Conservation (phyloP, 2,797 vertebrate genomes). For the Rhinoraja longicauda region DNA sequence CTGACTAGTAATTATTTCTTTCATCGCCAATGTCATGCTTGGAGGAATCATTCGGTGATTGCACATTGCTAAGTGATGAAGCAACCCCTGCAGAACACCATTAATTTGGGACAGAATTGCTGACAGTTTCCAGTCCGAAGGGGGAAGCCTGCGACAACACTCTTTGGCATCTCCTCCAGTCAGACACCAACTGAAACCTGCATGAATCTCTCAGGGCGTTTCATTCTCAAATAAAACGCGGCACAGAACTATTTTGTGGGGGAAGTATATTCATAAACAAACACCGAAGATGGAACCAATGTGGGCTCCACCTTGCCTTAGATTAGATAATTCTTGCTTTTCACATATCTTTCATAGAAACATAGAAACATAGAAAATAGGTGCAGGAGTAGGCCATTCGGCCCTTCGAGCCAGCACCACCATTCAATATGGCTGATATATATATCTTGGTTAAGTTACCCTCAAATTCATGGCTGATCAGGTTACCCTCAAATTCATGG, state of each 20-base stretch:
- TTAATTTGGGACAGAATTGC: background rate
- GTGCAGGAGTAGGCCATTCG: too few species aligned
- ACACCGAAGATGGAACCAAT: too few species aligned
- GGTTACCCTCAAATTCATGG: too few species aligned
- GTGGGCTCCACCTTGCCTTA: too few species aligned
- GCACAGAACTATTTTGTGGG: background rate
- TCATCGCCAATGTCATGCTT: slow-evolving; percentile 28
- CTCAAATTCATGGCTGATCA: too few species aligned
- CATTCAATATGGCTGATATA: too few species aligned
- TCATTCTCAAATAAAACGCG: background rate
- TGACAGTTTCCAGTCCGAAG: slow-evolving; percentile 15
- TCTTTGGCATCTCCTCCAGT: background rate
- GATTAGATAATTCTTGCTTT: too few species aligned
- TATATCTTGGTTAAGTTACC: too few species aligned
- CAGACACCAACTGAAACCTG: background rate
- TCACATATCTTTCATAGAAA: too few species aligned
- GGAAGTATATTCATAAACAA: background rate
- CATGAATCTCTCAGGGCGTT: slow-evolving; percentile 9
- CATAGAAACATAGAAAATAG: too few species aligned
- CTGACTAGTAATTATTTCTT: slow-evolving; percentile 32
- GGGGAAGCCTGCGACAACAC: background rate
- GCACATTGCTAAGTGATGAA: slow-evolving; percentile 39
- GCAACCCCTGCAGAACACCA: background rate
- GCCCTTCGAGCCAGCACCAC: too few species aligned
- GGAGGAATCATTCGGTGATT: slow-evolving; percentile 36